Evolutionary conservation across 2,888 invertebrate species (phyloP).

Genomic region (Byasa hedistus): DNA sequence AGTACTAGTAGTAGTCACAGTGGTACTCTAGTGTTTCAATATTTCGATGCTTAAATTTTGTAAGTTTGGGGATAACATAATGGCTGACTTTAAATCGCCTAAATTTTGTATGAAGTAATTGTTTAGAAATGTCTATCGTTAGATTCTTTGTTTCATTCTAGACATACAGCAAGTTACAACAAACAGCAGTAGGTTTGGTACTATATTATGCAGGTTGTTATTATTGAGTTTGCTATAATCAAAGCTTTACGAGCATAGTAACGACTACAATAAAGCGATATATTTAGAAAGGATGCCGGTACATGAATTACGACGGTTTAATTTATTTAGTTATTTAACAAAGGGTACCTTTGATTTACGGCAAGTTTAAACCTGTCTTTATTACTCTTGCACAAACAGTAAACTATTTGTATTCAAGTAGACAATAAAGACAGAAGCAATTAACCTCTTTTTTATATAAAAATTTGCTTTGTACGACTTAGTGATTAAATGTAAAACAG

Average conservation of each 20-base stretch:
- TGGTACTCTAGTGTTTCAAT: too few relatives aligned
- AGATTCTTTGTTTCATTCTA: background rate
- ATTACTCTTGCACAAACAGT: constrained; percentile 2
- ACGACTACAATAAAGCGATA: constrained; percentile 35
- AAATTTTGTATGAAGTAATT: too few relatives aligned
- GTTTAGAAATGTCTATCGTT: too few relatives aligned
- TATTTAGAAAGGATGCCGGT: constrained; percentile 34
- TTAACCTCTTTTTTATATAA: background rate
- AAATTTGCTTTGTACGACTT: background rate
- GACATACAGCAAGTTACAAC: background rate
- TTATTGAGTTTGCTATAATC: constrained; percentile 23
- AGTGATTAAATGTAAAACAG: background rate
- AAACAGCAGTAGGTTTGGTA: background rate
- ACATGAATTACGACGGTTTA: constrained; percentile 31
- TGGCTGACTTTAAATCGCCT: too few relatives aligned
- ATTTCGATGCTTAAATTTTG: too few relatives aligned
- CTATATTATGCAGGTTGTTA: constrained; percentile 11
- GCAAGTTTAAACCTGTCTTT: background rate
- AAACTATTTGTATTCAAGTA: background rate
- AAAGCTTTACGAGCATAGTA: constrained; percentile 31
- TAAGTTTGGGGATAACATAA: too few relatives aligned
- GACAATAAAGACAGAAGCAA: background rate
- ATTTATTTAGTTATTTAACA: constrained; percentile 33
- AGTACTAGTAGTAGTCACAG: too few relatives aligned
- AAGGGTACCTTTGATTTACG: constrained; percentile 13